phyloP scores from a whole-genome alignment of 2,888 invertebrate species.

The Margaritifera margaritifera region DNA sequence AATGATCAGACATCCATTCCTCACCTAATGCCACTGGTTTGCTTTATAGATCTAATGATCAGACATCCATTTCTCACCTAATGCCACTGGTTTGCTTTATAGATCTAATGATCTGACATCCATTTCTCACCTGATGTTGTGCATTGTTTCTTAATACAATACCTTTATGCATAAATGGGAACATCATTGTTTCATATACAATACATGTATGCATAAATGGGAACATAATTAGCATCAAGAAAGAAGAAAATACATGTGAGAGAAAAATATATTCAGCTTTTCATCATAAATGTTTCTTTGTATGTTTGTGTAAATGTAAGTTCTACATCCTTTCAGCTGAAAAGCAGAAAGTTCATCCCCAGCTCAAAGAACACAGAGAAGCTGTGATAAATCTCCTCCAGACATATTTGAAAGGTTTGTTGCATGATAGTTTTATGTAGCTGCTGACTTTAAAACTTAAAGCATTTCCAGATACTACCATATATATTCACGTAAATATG shows the following conservation, averaged over 20 bases:
- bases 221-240: not conserved
- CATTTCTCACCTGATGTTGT: too few relatives aligned
- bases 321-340: constrained; percentile 49
- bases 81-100: too few relatives aligned
- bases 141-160: too few relatives aligned
- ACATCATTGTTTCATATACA: constrained; percentile 1
- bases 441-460: too few relatives aligned
- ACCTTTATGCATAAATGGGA: too few relatives aligned
- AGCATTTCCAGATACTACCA: too few relatives aligned
- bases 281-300: not conserved
- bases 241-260: not conserved
- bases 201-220: not conserved
- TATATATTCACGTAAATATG: too few relatives aligned
- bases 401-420: constrained; percentile 81
- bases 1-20: too few relatives aligned
- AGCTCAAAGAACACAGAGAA: constrained; percentile 85
- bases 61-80: too few relatives aligned
- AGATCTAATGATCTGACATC: too few relatives aligned
- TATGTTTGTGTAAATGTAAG: not conserved
- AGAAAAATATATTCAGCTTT: not conserved
- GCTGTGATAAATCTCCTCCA: constrained; percentile 84
- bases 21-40: too few relatives aligned
- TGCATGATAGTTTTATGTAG: not conserved
- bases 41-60: too few relatives aligned
- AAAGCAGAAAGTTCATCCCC: constrained; percentile 72